These are phyloP conservation scores for Nycteola revayana DNA, from an alignment of 2,888 invertebrate genomes.

Conservation along the genomic window DNA sequence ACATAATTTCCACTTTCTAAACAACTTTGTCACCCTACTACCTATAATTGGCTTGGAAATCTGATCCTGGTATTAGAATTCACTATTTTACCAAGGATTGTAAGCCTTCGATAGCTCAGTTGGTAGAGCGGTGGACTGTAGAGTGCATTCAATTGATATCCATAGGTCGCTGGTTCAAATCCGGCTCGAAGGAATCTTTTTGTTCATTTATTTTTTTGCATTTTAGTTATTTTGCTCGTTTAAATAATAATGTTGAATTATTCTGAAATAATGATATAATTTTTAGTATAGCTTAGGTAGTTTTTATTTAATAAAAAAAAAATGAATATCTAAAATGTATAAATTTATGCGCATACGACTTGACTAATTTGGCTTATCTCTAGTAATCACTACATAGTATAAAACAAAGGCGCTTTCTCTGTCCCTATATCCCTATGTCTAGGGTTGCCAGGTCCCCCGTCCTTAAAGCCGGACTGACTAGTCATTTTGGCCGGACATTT, in stretches of 20 bases:
- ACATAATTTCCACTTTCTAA: slow-evolving; percentile 4
- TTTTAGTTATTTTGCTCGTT: neutral
- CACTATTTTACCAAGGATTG: slow-evolving; percentile 14
- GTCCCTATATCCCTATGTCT: no score
- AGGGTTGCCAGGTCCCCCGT: no score
- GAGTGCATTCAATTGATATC: slow-evolving; percentile 51
- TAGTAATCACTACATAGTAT: neutral
- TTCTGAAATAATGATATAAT: no score
- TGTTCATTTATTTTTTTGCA: slow-evolving; percentile 8
- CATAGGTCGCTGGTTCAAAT: slow-evolving; percentile 85
- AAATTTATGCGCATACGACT: no score
- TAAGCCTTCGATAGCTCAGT: slow-evolving; percentile 77
- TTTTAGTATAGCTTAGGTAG: no score
- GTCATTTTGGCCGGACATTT: no score
- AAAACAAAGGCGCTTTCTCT: neutral
- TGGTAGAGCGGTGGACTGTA: slow-evolving; percentile 79
- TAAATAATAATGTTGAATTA: no score
- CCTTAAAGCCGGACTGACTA: no score
- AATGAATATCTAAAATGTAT: no score
- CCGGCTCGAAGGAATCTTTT: slow-evolving; percentile 80
- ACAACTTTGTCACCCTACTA: slow-evolving; percentile 38
- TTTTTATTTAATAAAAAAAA: no score
- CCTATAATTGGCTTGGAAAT: slow-evolving; percentile 4
- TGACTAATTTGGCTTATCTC: neutral
- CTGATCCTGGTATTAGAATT: slow-evolving; percentile 4